Evolutionary conservation across 64 coral and sea anemone species (phyloP).

Genomic region (Astreopora myriophthalma): DNA sequence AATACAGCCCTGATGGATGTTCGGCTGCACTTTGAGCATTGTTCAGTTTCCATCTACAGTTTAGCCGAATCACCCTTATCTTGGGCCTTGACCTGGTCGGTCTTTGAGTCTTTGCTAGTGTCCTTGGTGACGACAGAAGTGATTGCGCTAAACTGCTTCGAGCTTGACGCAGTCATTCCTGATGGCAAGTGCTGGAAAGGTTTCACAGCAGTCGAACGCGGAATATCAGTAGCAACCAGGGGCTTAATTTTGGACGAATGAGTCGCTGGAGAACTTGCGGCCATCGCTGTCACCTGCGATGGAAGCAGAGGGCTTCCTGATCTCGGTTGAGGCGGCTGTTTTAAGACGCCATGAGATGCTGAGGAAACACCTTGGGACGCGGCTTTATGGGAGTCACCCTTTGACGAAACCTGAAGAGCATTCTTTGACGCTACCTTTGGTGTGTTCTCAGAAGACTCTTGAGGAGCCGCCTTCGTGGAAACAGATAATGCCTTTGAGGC

Average conservation of each 20-base stretch:
- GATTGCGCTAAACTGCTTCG: conserved; percentile 9
- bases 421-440: neutral
- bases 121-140: neutral
- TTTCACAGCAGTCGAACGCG: neutral
- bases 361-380: neutral
- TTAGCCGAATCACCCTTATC: neutral
- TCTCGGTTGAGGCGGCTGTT: neutral
- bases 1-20: too few relatives aligned
- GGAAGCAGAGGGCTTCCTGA: neutral
- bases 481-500: neutral
- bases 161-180: conserved; percentile 9
- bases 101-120: neutral
- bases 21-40: too few relatives aligned
- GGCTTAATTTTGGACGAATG: neutral
- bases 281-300: neutral
- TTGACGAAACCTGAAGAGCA: neutral
- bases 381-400: neutral
- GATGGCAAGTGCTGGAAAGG: conserved; percentile 28
- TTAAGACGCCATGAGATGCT: neutral
- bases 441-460: neutral
- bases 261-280: neutral
- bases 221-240: neutral
- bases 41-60: neutral
- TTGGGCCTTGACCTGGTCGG: neutral
- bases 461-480: neutral